Evolutionary conservation across 2,888 invertebrate genomes (phyloP).

Genomic region (Dasysyrphus tricinctus): DNA sequence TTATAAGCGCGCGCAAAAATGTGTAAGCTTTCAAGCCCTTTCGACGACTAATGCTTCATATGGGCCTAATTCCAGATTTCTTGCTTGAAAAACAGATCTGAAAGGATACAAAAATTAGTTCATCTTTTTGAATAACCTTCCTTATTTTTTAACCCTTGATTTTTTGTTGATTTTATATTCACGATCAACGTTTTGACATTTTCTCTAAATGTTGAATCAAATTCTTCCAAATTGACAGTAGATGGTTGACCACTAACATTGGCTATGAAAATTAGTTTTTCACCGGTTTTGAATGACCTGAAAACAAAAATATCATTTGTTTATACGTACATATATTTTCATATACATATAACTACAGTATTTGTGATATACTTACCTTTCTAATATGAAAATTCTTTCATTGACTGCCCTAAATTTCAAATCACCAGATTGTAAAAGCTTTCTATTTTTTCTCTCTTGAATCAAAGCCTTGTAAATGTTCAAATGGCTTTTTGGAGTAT

Average conservation of each 20-base stretch:
- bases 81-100: slow-evolving; percentile 2
- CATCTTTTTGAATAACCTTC: not conserved
- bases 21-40: not conserved
- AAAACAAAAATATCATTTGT: not conserved
- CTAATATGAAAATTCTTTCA: slow-evolving; percentile 78
- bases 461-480: slow-evolving; percentile 86
- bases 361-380: slow-evolving; percentile 77
- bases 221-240: slow-evolving; percentile 11
- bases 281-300: slow-evolving; percentile 29
- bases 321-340: not conserved
- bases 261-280: slow-evolving; percentile 44
- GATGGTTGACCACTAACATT: slow-evolving; percentile 5
- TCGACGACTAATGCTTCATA: slow-evolving; percentile 47
- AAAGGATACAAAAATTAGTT: not conserved
- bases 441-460: slow-evolving; percentile 76
- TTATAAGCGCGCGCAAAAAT: too few relatives aligned
- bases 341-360: not conserved
- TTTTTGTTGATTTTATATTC: slow-evolving; percentile 27
- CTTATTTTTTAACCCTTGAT: slow-evolving; percentile 17
- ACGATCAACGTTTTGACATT: slow-evolving; percentile 7
- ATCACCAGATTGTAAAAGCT: slow-evolving; percentile 78
- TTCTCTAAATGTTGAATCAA: slow-evolving; percentile 11
- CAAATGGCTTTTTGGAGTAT: slow-evolving; percentile 84
- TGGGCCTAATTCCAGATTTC: slow-evolving; percentile 8
- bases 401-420: slow-evolving; percentile 79